These are phyloP conservation scores for Streptopelia turtur DNA, from an alignment of 2,797 vertebrate species.

Conservation along the genomic window DNA sequence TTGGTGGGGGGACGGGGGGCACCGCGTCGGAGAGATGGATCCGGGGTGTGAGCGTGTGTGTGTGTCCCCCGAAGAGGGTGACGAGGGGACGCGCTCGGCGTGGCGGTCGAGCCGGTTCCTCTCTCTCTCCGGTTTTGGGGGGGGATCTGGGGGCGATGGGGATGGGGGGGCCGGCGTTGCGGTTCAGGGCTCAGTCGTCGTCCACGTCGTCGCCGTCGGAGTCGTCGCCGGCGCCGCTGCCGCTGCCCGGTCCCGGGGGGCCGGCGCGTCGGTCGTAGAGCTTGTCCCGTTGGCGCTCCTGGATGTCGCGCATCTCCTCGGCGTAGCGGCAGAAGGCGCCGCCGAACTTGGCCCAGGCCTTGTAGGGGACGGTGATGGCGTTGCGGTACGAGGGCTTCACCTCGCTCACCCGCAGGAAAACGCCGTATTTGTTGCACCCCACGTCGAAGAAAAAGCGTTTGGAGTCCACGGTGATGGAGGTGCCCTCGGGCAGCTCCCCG, in stretches of 20 bases:
- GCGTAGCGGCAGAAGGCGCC: slow-evolving; percentile 93
- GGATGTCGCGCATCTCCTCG: slow-evolving; percentile 98
- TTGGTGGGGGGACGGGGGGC: neutral
- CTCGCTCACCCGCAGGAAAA: slow-evolving; percentile 96
- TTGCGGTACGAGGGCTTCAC: slow-evolving; percentile 98
- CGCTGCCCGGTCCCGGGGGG: slow-evolving; percentile 61
- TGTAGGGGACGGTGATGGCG: slow-evolving; percentile 96
- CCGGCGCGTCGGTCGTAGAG: slow-evolving; percentile 85
- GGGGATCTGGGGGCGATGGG: neutral
- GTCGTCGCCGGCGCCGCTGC: slow-evolving; percentile 85
- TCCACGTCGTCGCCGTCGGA: slow-evolving; percentile 94
- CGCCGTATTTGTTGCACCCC: slow-evolving; percentile 98
- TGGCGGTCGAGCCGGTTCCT: neutral
- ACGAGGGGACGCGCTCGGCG: neutral
- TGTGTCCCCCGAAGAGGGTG: no score
- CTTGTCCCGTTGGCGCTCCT: slow-evolving; percentile 92
- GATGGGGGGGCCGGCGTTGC: neutral
- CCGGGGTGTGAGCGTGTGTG: neutral
- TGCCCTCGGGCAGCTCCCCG: slow-evolving; percentile 94
- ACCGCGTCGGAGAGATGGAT: neutral
- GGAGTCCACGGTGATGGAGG: slow-evolving; percentile 96
- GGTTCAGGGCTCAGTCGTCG: slow-evolving; percentile 85
- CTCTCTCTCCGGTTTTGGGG: neutral
- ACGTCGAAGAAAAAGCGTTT: slow-evolving; percentile 98
- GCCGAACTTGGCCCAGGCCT: slow-evolving; percentile 96